Evolutionary conservation across 2,113 vertebrate genomes (phyloP), one percentile per base, ranked within the genome.

Genomic region (Andinoacara biseriatus): DNA sequence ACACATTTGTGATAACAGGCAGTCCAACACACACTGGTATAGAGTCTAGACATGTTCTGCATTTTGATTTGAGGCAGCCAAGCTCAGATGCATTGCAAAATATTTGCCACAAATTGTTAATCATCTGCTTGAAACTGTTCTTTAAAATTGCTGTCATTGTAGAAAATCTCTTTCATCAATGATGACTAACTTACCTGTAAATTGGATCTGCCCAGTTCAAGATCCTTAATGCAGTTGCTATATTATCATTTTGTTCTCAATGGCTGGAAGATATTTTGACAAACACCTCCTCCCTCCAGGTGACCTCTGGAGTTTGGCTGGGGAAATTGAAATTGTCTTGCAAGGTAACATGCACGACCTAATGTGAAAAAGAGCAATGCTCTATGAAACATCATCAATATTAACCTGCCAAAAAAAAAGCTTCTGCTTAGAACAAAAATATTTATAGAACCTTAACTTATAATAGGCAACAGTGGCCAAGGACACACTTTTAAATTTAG

Each of bases 231-330:
- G 26, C 65, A 52, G 10, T 24, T n/a, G 24, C 10, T 14, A 72
- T 31, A 72, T 10, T 52, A 10, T 56, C 11, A 8, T 1, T 43
- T 81, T 17, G 10, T 54, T 22, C 75, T 80, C 49, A 91, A 78
- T 67, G 83, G 81, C 58, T 87, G 76, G 10, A 81, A 89, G 56
- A 95, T 83, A 9, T 94, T 93, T 78, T 92, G 93, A 95, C 95
- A 95, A 95, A 40, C 26, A 93, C 74, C 2, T 0, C 89, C 91
- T 84, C 82, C 86, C 29, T 92, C 87, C 52, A 58, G 43, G 90
- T 92, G 90, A 29, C 82, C 40, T 13, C 35, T 17, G 60, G 80
- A 87, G 77, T 78, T 72, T 4, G 62, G 60, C 22, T 10, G 58
- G 3, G 49, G 10, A 54, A 76, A 85, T 1, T 93, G 88, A 58